A percentile compares a stretch with the other conserved stretches of the same genome.
Evolutionary conservation across 1,140 invertebrate species (phyloP).

Genomic region (Ceratitis capitata): DNA sequence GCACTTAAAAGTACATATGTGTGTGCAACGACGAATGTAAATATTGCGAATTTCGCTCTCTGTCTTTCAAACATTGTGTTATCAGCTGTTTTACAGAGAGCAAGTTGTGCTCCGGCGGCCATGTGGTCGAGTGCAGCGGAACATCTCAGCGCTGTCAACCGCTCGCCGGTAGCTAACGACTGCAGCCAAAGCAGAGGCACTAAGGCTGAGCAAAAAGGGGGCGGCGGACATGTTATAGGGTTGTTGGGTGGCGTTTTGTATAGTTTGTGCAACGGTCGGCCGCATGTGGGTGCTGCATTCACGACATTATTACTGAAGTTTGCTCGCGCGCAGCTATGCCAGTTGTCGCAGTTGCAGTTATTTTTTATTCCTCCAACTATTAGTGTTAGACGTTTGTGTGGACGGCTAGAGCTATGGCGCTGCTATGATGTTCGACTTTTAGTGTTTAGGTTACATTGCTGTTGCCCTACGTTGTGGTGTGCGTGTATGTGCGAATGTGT

Average conservation of each 20-base stretch:
- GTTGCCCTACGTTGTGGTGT: background rate
- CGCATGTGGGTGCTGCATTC: conserved; percentile 21
- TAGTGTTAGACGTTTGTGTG: conserved; percentile 21
- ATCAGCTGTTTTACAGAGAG: conserved; percentile 3
- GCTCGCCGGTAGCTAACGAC: background rate
- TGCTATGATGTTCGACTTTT: conserved; percentile 23
- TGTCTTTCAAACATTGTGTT: background rate
- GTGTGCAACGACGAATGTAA: background rate
- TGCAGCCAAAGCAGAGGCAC: background rate
- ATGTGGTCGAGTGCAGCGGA: background rate
- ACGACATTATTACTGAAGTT: conserved; percentile 21
- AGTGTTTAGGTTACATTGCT: conserved; percentile 17
- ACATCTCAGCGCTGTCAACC: background rate
- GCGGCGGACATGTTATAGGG: background rate
- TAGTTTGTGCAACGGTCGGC: background rate
- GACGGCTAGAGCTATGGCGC: background rate
- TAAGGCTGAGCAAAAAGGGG: background rate
- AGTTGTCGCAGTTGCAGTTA: background rate
- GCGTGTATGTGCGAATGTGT: background rate
- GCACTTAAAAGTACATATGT: background rate
- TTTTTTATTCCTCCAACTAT: conserved; percentile 1
- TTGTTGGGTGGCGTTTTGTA: background rate
- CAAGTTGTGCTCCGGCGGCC: background rate
- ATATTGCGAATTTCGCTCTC: background rate
- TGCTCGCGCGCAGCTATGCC: conserved; percentile 24